These are phyloP conservation scores for Argyresthia goedartella DNA, from an alignment of 2,888 invertebrate genomes.

Conservation along the genomic window DNA sequence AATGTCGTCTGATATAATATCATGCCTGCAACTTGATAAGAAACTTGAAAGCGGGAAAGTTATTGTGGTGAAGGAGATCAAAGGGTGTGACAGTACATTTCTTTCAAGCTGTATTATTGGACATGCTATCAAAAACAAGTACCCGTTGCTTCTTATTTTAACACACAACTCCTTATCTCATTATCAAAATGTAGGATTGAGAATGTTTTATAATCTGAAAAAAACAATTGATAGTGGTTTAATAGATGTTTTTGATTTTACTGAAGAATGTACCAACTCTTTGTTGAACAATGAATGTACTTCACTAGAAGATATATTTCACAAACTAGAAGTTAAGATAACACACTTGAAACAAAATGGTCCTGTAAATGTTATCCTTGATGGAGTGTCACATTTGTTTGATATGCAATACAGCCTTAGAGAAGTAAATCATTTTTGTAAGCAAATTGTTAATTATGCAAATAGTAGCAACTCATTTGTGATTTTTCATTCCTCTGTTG, in stretches of 20 bases:
- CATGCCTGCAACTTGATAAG: constrained; percentile 75
- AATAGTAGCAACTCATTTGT: constrained; percentile 44
- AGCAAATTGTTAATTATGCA: constrained; percentile 46
- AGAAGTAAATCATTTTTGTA: constrained; percentile 63
- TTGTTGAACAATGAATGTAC: constrained; percentile 26
- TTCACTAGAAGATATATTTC: constrained; percentile 45
- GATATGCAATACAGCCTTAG: constrained; percentile 71
- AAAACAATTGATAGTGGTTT: constrained; percentile 44
- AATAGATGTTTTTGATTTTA: constrained; percentile 38
- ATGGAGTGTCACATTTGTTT: constrained; percentile 79
- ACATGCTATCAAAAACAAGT: constrained; percentile 71
- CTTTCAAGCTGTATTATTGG: constrained; percentile 76
- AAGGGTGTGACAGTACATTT: constrained; percentile 80
- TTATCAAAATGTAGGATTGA: constrained; percentile 80
- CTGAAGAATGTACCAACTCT: constrained; percentile 28
- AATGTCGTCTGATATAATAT: constrained; percentile 75
- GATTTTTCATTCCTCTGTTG: constrained; percentile 70
- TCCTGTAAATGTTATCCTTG: constrained; percentile 73
- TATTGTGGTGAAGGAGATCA: constrained; percentile 77
- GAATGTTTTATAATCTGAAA: constrained; percentile 79
- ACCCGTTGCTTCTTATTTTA: constrained; percentile 73
- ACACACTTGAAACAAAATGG: constrained; percentile 34
- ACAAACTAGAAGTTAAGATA: constrained; percentile 46
- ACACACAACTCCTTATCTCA: constrained; percentile 80
- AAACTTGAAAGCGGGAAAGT: constrained; percentile 63